Evolutionary conservation across 2,113 vertebrate species (phyloP), one percentile per base, ranked within the genome.

Genomic region (Hippocampus abdominalis): DNA sequence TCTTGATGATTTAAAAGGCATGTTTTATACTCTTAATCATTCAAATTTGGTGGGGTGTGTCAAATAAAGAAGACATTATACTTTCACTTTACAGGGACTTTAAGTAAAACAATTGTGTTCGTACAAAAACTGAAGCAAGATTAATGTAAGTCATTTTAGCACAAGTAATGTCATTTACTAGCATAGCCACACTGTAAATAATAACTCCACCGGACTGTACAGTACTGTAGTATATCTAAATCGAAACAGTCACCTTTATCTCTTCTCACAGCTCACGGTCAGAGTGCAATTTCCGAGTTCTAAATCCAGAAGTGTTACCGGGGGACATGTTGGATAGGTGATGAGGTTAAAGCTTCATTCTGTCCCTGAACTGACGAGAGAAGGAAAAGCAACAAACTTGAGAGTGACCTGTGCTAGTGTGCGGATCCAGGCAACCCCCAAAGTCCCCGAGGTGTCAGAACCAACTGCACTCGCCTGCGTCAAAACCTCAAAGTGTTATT

Each of bases 261-360:
- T 70, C 79, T 65, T 21, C 65, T 81, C 78, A 79, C 76, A 70
- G 81, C 80, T 78, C 72, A 79, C 69, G 79, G 72, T 79, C 70
- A 71, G 80, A 81, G 86, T 91, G 87, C 89, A 91, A 91, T 92
- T 90, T 90, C 90, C 83, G 74, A 77, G 76, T 85, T 88, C 86
- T 90, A 90, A 91, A 91, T 90, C 87, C 88, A 86, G 86, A 94
- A 88, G 85, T 85, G 89, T 89, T 78, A 85, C 87, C 91, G 44
- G 42, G 73, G 88, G 92, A 92, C 78, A 80, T 84, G 82, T 91
- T 90, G 78, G 86, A 66, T 83, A 92, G 92, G 93, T 93, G 92
- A 91, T 87, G 72, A 93, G 91, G 91, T 93, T 93, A 93, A 94
- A 88, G 89, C 91, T 91, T 93, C 89, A 91, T 93, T 93, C 91